Conservation (phyloP, 2,888 invertebrate species). For the Dryomyza anilis region DNA sequence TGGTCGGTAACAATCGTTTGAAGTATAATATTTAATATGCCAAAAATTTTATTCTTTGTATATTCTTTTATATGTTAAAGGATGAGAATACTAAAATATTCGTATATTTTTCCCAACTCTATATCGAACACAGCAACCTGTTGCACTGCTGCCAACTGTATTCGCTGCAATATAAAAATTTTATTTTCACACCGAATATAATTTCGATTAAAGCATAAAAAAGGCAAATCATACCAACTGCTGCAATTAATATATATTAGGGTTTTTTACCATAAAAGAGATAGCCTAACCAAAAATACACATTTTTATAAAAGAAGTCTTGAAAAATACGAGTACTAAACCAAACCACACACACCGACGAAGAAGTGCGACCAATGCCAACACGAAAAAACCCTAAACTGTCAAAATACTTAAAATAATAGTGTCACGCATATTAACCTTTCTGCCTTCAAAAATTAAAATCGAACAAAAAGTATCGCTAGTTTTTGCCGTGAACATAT, state of each 20-base stretch:
- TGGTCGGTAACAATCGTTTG: no score
- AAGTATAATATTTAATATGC: no score
- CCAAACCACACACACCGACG: background rate
- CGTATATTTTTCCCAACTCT: no score
- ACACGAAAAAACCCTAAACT: no score
- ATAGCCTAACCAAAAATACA: no score
- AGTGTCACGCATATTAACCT: conserved; percentile 38
- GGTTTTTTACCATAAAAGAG: no score
- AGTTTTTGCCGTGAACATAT: no score
- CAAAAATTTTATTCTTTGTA: no score
- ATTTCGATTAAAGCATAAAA: conserved; percentile 26
- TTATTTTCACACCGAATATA: background rate
- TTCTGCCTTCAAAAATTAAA: background rate
- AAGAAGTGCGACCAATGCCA: no score
- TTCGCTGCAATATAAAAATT: background rate
- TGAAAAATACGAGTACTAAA: conserved; percentile 12
- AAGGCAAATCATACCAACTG: conserved; percentile 34
- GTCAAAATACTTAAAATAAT: conserved; percentile 38
- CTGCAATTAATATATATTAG: conserved; percentile 10
- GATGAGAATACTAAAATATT: no score
- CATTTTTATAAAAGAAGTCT: conserved; percentile 12
- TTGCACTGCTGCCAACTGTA: background rate
- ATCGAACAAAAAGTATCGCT: no score
- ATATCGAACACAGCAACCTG: conserved; percentile 1
- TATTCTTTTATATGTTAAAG: no score